A percentile compares a stretch with the other conserved stretches of the same genome.
phyloP scores from a whole-genome alignment of 2,888 invertebrate species.

The Drosophila histrio region DNA sequence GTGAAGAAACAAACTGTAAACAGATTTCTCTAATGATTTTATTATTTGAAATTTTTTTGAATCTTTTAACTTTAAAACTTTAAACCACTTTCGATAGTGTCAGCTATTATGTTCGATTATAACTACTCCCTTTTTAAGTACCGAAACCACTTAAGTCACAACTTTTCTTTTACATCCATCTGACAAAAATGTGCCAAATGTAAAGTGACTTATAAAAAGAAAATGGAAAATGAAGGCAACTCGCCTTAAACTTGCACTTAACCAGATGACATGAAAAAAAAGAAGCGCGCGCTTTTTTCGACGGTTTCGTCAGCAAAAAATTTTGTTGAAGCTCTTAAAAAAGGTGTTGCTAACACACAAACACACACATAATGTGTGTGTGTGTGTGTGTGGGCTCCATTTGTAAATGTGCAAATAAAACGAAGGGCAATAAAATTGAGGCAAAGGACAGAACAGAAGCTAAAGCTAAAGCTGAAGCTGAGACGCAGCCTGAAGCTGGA shows the following conservation, averaged over 20 bases:
- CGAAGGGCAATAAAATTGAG: conserved; percentile 70
- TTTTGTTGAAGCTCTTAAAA: conserved; percentile 39
- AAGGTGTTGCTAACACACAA: conserved; percentile 58
- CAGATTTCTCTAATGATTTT: too few species aligned
- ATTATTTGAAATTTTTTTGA: too few species aligned
- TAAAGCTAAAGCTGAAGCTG: conserved; percentile 7
- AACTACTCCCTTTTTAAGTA: background rate
- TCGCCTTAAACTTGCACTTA: conserved; percentile 69
- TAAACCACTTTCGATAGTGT: too few species aligned
- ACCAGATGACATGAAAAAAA: conserved; percentile 47
- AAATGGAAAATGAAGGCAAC: background rate
- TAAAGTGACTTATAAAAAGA: conserved; percentile 13
- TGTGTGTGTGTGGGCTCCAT: conserved; percentile 44
- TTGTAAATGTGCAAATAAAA: conserved; percentile 78
- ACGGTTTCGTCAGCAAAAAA: conserved; percentile 20
- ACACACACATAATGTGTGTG: conserved; percentile 24
- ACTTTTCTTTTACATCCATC: background rate
- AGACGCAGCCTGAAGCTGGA: conserved; percentile 18
- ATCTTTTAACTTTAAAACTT: too few species aligned
- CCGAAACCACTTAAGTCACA: conserved; percentile 1
- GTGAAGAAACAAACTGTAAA: too few species aligned
- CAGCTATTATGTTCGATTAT: background rate
- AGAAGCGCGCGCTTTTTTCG: conserved; percentile 40
- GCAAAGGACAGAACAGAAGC: conserved; percentile 9
- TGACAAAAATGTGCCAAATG: background rate